Evolutionary conservation across 2,888 invertebrate species (phyloP), one percentile per base, ranked within the genome.

Genomic region (Spialia ferax): DNA sequence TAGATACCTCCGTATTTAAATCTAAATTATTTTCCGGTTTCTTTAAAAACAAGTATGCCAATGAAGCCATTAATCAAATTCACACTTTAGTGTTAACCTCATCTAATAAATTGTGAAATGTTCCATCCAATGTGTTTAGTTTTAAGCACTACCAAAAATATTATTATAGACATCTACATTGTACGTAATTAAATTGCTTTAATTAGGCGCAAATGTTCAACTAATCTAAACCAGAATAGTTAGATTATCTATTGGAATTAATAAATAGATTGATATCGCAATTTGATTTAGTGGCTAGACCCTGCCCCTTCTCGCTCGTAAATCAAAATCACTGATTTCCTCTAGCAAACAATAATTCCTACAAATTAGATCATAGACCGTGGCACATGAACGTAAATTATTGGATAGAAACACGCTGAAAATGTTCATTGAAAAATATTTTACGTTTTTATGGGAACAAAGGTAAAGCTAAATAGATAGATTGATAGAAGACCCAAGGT

Each of bases 221-320:
- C 52, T 63, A 45, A 18, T 56, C 50, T 26, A 69, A 63, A 68
- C 69, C 38, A 48, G 57, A 32, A 50, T 26, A 35, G 35, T 4
- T 18, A 38, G 42, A 7, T 35, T 65, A 65, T 65, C 57, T 68
- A 69, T 69, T 69, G 29, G 72, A 75, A 74, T 75, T 70, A 76
- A 76, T 74, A 72, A 68, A 69, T 66, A 74, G 79, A 82, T 79
- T 78, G 74, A 79, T 77, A 82, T 80, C 79, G 63, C 57, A 35
- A 70, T 71, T 76, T 81, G 81, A 82, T 82, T 79, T 77, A 82
- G 74, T 69, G 63, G 50, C 50, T 32, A 68, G 71, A 18, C 45
- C 50, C 64, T 35, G 64, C 22, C 57, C 52, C 66, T 64, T 62
- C 54, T 60, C 65, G 70, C 67, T 68, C 68, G 72, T 77, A 74